phyloP scores from a whole-genome alignment of 2,888 invertebrate genomes.

The Choristoneura rosaceana region DNA sequence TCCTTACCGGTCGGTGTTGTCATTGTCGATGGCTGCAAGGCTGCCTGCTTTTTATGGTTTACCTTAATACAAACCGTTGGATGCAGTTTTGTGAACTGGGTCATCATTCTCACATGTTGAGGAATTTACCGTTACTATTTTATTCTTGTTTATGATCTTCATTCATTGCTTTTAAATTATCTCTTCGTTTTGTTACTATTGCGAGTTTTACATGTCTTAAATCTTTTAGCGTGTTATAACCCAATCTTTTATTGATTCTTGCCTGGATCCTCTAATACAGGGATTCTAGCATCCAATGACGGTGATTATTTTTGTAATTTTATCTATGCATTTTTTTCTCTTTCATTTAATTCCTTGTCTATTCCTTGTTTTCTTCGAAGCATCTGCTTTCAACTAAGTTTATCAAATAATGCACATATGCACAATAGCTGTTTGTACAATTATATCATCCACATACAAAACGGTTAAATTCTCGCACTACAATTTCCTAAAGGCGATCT shows the following conservation, averaged over 20 bases:
- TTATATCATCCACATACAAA: constrained; percentile 7
- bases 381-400: too few relatives aligned
- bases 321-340: too few relatives aligned
- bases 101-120: constrained; percentile 5
- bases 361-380: too few relatives aligned
- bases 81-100: constrained; percentile 24
- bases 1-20: constrained; percentile 67
- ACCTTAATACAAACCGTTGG: constrained; percentile 30
- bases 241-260: too few relatives aligned
- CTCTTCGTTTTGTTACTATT: not conserved
- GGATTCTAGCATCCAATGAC: too few relatives aligned
- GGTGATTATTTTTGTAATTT: too few relatives aligned
- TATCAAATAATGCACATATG: not conserved
- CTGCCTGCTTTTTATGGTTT: constrained; percentile 48
- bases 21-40: constrained; percentile 55
- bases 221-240: not conserved
- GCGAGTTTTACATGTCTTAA: not conserved
- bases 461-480: constrained; percentile 17
- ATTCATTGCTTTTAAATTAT: not conserved
- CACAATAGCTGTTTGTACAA: not conserved
- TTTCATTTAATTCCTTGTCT: too few relatives aligned
- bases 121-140: constrained; percentile 14
- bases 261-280: too few relatives aligned
- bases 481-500: constrained; percentile 45
- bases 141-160: constrained; percentile 14